phyloP scores from a whole-genome alignment of 1,140 invertebrate species.

The Drosophila equinoxialis region DNA sequence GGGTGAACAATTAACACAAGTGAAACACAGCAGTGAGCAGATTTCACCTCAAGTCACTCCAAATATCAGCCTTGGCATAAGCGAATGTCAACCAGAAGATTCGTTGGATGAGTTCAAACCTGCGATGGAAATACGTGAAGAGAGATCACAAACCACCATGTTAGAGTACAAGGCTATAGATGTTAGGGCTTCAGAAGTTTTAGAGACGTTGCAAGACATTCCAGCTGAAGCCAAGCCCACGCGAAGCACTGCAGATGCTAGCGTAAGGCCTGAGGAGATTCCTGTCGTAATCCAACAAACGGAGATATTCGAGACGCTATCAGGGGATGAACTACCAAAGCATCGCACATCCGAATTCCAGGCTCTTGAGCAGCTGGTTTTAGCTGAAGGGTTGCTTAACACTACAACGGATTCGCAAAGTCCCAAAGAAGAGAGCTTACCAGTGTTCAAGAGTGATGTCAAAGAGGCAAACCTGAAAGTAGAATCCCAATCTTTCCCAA shows the following conservation, averaged over 20 bases:
- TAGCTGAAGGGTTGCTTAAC: slow-evolving; percentile 49
- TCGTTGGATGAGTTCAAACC: slow-evolving; percentile 31
- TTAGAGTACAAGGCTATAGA: slow-evolving; percentile 37
- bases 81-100: slow-evolving; percentile 53
- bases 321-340: background rate
- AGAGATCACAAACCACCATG: slow-evolving; percentile 31
- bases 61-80: slow-evolving; percentile 40
- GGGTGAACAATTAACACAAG: background rate
- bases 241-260: slow-evolving; percentile 36
- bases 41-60: slow-evolving; percentile 34
- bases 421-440: slow-evolving; percentile 53
- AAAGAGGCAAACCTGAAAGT: slow-evolving; percentile 42
- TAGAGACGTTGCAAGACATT: slow-evolving; percentile 50
- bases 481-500: slow-evolving; percentile 37
- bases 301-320: slow-evolving; percentile 54
- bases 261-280: slow-evolving; percentile 36
- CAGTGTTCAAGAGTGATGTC: slow-evolving; percentile 28
- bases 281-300: slow-evolving; percentile 87
- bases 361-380: slow-evolving; percentile 34
- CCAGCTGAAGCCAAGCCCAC: slow-evolving; percentile 14
- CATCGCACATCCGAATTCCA: slow-evolving; percentile 20
- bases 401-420: slow-evolving; percentile 61
- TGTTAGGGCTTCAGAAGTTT: slow-evolving; percentile 15
- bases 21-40: slow-evolving; percentile 17
- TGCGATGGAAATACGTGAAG: background rate